Conservation (phyloP, 1,140 invertebrate genomes). For the Zaprionus ghesquierei region DNA sequence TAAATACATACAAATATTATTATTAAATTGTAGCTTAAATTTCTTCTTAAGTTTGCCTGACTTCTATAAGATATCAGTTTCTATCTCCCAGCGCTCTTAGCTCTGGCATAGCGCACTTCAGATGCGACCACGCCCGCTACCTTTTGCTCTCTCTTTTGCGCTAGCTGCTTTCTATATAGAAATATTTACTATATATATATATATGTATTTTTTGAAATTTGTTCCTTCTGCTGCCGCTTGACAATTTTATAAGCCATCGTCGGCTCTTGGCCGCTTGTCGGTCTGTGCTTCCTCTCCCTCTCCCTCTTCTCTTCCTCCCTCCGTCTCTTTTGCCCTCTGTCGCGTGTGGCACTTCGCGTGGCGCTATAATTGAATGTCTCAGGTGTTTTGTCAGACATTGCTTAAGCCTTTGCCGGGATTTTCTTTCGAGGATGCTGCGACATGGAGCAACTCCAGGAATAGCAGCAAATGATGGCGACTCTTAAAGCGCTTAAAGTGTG, state of each 20-base stretch:
- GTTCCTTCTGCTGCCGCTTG: slow-evolving; percentile 38
- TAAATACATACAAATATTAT: no score
- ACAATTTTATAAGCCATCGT: slow-evolving; percentile 66
- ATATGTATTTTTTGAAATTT: slow-evolving; percentile 22
- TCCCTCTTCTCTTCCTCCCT: neutral
- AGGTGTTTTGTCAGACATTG: slow-evolving; percentile 82
- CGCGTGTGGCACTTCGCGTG: slow-evolving; percentile 45
- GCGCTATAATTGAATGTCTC: slow-evolving; percentile 82
- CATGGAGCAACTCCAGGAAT: neutral
- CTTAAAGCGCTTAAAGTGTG: slow-evolving; percentile 71
- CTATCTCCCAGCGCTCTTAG: no score
- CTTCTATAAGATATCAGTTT: no score
- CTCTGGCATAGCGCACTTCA: neutral
- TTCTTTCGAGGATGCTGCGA: slow-evolving; percentile 33
- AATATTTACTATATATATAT: neutral
- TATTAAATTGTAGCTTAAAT: no score
- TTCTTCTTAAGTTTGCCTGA: no score
- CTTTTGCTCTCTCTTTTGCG: neutral
- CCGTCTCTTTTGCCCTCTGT: neutral
- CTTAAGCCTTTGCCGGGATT: slow-evolving; percentile 81
- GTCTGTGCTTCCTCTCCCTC: neutral
- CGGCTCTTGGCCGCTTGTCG: slow-evolving; percentile 15
- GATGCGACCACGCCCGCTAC: neutral
- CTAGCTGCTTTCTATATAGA: slow-evolving; percentile 11
- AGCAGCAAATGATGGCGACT: slow-evolving; percentile 29